A percentile compares a stretch with the other conserved stretches of the same genome.
phyloP scores from a whole-genome alignment of 2,113 vertebrate species.

The Vireo altiloquus region DNA sequence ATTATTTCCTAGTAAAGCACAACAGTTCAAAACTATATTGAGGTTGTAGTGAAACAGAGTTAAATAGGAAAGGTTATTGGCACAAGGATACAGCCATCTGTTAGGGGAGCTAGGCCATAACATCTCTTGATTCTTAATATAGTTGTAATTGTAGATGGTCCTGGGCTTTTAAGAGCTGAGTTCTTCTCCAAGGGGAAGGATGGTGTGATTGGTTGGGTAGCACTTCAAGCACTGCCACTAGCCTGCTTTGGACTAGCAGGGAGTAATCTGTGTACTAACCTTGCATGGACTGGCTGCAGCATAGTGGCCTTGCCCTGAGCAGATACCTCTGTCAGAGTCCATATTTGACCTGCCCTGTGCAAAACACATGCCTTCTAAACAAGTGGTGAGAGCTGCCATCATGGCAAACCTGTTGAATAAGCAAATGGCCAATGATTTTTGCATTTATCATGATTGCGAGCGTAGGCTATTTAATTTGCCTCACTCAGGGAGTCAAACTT shows the following conservation, averaged over 20 bases:
- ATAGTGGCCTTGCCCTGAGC: not conserved
- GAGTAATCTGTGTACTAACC: not conserved
- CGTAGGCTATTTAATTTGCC: not conserved
- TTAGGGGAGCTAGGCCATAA: not conserved
- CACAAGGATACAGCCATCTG: not conserved
- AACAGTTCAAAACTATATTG: not conserved
- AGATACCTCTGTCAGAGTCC: not conserved
- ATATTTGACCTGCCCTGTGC: not conserved
- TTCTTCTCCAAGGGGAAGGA: not conserved
- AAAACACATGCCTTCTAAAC: not conserved
- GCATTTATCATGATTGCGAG: not conserved
- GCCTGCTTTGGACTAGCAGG: not conserved
- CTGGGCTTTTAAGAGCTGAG: not conserved
- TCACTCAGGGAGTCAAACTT: not conserved
- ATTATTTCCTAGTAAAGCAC: not conserved
- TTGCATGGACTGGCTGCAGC: accelerated
- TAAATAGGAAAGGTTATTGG: not conserved
- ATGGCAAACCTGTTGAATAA: not conserved
- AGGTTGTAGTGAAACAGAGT: not conserved
- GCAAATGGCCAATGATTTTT: not conserved
- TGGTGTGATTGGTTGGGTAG: not conserved
- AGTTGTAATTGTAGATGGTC: not conserved
- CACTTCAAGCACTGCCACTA: not conserved
- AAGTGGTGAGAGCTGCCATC: not conserved
- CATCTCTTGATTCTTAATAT: not conserved